Conservation (phyloP, 2,888 invertebrate genomes). For the Perdita meconis region DNA sequence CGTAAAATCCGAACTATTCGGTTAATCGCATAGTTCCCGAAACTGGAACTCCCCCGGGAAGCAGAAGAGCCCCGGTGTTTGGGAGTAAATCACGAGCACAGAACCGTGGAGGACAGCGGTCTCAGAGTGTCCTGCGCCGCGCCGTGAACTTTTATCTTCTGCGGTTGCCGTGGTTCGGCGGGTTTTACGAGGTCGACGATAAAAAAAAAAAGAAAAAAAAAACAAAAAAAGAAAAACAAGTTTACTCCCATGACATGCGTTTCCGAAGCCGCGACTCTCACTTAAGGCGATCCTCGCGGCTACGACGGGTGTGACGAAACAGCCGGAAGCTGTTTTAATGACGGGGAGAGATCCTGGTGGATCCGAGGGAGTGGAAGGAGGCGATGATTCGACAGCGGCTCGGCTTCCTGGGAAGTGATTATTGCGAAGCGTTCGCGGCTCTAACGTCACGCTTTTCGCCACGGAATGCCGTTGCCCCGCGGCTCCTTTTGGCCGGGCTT, state of each 20-base stretch:
- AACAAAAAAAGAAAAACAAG: constrained; percentile 38
- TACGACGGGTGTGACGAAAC: background rate
- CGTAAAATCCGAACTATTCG: constrained; percentile 39
- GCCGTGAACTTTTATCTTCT: constrained; percentile 54
- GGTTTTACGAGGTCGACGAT: constrained; percentile 52
- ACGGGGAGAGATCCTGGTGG: background rate
- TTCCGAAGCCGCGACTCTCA: constrained; percentile 40
- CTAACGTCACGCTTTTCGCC: constrained; percentile 3
- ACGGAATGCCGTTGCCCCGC: background rate
- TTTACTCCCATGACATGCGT: constrained; percentile 48
- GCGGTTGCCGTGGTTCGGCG: constrained; percentile 6
- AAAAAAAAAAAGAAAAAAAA: constrained; percentile 9
- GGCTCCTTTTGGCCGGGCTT: background rate
- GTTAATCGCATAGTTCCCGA: constrained; percentile 43
- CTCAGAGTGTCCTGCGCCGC: constrained; percentile 36
- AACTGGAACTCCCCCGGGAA: constrained; percentile 15
- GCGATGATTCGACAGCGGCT: constrained; percentile 8
- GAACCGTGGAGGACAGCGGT: constrained; percentile 20
- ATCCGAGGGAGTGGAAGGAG: background rate
- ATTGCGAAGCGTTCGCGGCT: constrained; percentile 6
- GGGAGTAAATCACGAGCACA: constrained; percentile 23
- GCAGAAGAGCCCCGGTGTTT: background rate
- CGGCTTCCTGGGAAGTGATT: constrained; percentile 3
- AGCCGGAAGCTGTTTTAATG: constrained; percentile 18
- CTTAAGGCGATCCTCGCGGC: constrained; percentile 36